Conservation (phyloP, 2,113 vertebrate genomes). For the Chelonoidis abingdonii region DNA sequence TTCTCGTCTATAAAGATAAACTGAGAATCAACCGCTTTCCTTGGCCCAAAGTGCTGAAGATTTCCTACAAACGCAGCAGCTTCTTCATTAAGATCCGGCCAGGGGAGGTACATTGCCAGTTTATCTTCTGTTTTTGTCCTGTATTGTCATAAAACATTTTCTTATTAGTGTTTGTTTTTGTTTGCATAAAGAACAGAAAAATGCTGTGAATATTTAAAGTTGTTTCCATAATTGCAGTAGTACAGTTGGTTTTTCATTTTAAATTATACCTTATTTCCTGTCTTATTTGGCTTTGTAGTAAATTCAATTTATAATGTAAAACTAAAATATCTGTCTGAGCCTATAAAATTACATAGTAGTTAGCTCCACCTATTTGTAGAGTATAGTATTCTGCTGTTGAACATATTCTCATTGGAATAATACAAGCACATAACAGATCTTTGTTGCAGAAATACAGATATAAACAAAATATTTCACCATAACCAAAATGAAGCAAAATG, state of each 20-base stretch:
- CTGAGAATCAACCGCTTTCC: slow-evolving; percentile 98
- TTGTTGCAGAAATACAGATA: background rate
- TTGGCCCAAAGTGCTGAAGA: slow-evolving; percentile 98
- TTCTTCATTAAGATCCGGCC: slow-evolving; percentile 98
- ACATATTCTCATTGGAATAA: background rate
- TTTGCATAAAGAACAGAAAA: background rate
- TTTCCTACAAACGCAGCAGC: slow-evolving; percentile 97
- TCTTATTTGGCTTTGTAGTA: background rate
- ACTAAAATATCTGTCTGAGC: background rate
- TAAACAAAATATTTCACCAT: background rate
- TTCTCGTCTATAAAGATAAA: slow-evolving; percentile 98
- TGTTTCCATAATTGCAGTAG: background rate
- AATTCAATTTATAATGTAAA: background rate
- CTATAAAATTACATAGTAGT: rapidly evolving
- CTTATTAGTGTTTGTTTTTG: background rate
- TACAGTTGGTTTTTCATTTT: rapidly evolving
- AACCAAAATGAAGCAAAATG: background rate
- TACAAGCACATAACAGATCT: background rate
- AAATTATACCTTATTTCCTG: rapidly evolving
- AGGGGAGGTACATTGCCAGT: slow-evolving; percentile 84
- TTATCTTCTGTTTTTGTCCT: rapidly evolving
- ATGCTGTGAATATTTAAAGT: background rate
- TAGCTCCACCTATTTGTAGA: slow-evolving; percentile 64
- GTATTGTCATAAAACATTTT: background rate
- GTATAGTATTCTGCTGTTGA: background rate